Percentiles rank a stretch among this genome's conserved stretches.
Evolutionary conservation across 2,113 vertebrate genomes (phyloP).

Genomic region (Tautogolabrus adspersus): DNA sequence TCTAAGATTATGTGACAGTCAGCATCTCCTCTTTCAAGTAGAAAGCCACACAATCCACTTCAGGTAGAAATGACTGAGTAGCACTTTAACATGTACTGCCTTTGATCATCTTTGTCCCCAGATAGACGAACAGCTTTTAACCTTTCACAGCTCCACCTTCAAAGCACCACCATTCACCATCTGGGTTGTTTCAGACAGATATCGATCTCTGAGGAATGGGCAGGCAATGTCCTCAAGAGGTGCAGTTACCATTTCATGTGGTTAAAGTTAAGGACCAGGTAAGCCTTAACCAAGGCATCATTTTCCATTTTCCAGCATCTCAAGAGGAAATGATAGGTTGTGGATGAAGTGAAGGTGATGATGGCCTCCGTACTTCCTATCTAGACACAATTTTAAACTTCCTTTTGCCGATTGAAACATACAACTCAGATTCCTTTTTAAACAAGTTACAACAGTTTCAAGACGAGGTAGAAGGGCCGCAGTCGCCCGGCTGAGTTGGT

Average conservation of each 20-base stretch:
- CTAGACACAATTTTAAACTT: too few relatives aligned
- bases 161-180: constrained; percentile 25
- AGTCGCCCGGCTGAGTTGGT: too few relatives aligned
- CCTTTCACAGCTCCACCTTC: constrained; percentile 13
- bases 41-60: constrained; percentile 63
- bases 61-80: constrained; percentile 52
- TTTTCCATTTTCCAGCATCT: too few relatives aligned
- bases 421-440: too few relatives aligned
- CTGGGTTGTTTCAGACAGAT: constrained; percentile 32
- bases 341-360: too few relatives aligned
- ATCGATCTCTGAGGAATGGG: not conserved
- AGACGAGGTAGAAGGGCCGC: too few relatives aligned
- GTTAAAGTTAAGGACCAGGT: constrained; percentile 8
- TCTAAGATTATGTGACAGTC: too few relatives aligned
- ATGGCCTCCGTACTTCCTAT: too few relatives aligned
- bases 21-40: not conserved
- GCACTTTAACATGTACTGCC: constrained; percentile 43
- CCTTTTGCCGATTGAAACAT: too few relatives aligned
- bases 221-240: constrained; percentile 26
- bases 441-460: too few relatives aligned
- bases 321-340: too few relatives aligned
- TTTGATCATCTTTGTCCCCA: constrained; percentile 54
- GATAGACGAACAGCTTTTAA: constrained; percentile 46
- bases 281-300: too few relatives aligned
- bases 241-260: constrained; percentile 53